These are phyloP conservation scores for Pomatostomus ruficeps DNA, from an alignment of 2,113 vertebrate genomes.

Conservation along the genomic window DNA sequence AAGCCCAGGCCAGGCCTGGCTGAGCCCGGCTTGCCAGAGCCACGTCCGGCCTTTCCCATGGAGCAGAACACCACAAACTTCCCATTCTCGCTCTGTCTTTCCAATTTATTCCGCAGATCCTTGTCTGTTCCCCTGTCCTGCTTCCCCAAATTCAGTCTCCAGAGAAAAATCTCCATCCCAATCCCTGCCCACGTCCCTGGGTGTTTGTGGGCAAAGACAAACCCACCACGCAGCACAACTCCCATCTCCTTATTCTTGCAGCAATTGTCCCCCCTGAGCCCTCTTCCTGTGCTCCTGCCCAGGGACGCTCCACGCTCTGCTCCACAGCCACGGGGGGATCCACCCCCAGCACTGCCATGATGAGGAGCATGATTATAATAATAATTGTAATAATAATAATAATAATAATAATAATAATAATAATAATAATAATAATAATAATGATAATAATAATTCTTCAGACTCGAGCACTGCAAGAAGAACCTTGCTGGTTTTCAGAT, in stretches of 20 bases:
- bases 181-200: not conserved
- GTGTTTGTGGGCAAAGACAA: not conserved
- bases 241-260: not conserved
- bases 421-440: not conserved
- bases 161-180: not conserved
- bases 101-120: not conserved
- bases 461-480: not conserved
- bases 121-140: not conserved
- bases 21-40: not conserved
- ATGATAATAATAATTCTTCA: not conserved
- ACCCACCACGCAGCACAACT: not conserved
- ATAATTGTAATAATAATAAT: not conserved
- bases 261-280: not conserved
- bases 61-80: not conserved
- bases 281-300: not conserved
- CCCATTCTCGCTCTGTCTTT: not conserved
- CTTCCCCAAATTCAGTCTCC: not conserved
- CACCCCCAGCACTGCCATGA: not conserved
- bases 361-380: rapidly evolving
- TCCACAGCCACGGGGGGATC: not conserved
- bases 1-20: not conserved
- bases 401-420: too few relatives aligned
- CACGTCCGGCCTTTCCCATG: not conserved
- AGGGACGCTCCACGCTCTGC: not conserved
- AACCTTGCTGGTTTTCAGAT: not conserved